Evolutionary conservation across 2,797 vertebrate genomes (phyloP).

Genomic region (Graptemys geographica): DNA sequence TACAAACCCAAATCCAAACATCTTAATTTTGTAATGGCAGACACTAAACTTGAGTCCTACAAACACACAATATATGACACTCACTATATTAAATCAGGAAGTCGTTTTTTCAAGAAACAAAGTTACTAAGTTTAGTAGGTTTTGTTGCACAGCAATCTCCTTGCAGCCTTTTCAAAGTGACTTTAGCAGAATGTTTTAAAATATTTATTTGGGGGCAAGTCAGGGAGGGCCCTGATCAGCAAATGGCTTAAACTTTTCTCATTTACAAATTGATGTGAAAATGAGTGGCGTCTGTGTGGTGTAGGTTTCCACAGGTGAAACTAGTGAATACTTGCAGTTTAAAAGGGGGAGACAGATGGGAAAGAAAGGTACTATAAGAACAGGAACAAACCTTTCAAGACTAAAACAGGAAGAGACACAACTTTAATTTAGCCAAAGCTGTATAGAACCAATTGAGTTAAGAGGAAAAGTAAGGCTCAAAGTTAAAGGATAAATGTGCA

Average conservation of each 20-base stretch:
- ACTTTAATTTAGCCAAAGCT: background rate
- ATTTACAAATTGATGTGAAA: background rate
- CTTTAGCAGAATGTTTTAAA: background rate
- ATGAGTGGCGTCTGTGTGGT: background rate
- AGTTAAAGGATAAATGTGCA: background rate
- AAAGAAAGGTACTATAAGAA: background rate
- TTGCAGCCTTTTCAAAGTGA: background rate
- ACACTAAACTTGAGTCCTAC: background rate
- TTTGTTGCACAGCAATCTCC: background rate
- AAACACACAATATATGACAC: background rate
- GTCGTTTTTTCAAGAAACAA: background rate
- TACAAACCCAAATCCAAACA: background rate
- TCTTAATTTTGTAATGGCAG: background rate
- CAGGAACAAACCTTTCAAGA: background rate
- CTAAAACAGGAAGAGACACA: background rate
- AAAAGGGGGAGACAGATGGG: background rate
- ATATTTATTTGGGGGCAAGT: background rate
- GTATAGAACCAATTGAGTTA: background rate
- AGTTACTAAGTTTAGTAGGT: background rate
- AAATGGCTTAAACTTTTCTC: background rate
- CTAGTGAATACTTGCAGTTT: background rate
- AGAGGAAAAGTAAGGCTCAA: background rate
- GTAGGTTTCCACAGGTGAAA: background rate
- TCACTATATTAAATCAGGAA: background rate
- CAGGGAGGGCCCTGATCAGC: background rate